These are phyloP conservation scores for Notodonta dromedarius DNA, from an alignment of 2,888 invertebrate genomes.

Conservation along the genomic window DNA sequence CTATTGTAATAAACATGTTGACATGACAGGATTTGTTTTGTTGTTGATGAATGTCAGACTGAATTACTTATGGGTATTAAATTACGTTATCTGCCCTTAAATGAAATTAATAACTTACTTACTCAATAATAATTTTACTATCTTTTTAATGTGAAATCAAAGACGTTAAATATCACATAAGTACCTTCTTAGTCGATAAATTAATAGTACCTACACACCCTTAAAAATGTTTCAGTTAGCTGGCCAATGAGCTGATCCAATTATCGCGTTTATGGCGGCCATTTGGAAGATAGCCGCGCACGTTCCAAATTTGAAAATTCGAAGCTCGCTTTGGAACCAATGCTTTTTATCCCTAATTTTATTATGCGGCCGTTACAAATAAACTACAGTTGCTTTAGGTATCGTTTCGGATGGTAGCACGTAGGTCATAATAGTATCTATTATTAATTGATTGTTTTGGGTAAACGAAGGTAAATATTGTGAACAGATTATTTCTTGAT, in stretches of 20 bases:
- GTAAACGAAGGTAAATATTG: slow-evolving; percentile 41
- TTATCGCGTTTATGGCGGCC: slow-evolving; percentile 75
- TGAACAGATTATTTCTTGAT: slow-evolving; percentile 19
- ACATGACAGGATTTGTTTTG: no score
- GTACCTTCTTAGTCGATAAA: no score
- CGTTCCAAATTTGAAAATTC: slow-evolving; percentile 73
- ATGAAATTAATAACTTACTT: no score
- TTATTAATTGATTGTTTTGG: slow-evolving; percentile 39
- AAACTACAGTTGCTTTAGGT: slow-evolving; percentile 21
- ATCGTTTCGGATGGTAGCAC: slow-evolving; percentile 37
- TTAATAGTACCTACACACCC: no score
- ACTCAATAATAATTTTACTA: no score
- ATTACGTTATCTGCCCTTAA: no score
- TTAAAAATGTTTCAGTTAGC: slow-evolving; percentile 64
- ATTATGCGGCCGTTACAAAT: slow-evolving; percentile 60
- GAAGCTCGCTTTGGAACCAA: slow-evolving; percentile 68
- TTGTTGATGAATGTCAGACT: no score
- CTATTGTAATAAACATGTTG: slow-evolving; percentile 5
- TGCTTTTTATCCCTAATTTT: slow-evolving; percentile 74
- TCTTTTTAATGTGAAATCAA: no score
- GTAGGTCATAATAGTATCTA: slow-evolving; percentile 19
- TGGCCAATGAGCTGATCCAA: slow-evolving; percentile 76
- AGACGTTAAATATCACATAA: no score
- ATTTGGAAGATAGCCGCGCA: slow-evolving; percentile 75
- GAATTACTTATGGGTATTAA: no score